Conservation (phyloP, 2,888 invertebrate genomes). For the Ceraclea dissimilis region DNA sequence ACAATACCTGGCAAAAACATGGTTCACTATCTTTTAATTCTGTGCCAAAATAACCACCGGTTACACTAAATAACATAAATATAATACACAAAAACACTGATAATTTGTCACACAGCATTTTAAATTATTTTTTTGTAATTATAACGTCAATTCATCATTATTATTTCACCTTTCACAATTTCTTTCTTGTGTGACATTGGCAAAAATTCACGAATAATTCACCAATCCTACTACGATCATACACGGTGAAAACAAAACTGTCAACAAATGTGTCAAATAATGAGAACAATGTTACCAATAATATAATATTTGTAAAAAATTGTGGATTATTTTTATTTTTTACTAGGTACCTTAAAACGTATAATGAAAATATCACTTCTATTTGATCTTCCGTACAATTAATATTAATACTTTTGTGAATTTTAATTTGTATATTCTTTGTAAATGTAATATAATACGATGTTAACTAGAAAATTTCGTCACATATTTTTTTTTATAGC, state of each 20-base stretch:
- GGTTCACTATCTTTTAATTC: slow-evolving; percentile 25
- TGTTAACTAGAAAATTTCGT: too few species aligned
- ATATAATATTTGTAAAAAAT: too few species aligned
- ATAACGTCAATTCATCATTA: background rate
- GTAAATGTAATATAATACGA: too few species aligned
- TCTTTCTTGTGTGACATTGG: too few species aligned
- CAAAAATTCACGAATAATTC: background rate
- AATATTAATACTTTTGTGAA: too few species aligned
- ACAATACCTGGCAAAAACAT: slow-evolving; percentile 25
- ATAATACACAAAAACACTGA: slow-evolving; percentile 12
- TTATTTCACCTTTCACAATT: too few species aligned
- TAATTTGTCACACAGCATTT: slow-evolving; percentile 9
- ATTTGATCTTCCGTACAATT: too few species aligned
- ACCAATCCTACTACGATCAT: slow-evolving; percentile 4
- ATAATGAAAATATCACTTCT: too few species aligned
- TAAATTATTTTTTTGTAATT: slow-evolving; percentile 6
- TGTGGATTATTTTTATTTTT: too few species aligned
- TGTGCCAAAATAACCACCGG: slow-evolving; percentile 24
- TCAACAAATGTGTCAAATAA: background rate
- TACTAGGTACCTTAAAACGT: too few species aligned
- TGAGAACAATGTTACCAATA: background rate
- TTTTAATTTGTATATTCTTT: too few species aligned
- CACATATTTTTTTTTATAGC: too few species aligned
- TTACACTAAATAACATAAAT: slow-evolving; percentile 8
- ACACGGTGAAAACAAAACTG: slow-evolving; percentile 2